Base-by-base conservation (phyloP, 1,140 invertebrate species). In the Drosophila paulistorum region DNA sequence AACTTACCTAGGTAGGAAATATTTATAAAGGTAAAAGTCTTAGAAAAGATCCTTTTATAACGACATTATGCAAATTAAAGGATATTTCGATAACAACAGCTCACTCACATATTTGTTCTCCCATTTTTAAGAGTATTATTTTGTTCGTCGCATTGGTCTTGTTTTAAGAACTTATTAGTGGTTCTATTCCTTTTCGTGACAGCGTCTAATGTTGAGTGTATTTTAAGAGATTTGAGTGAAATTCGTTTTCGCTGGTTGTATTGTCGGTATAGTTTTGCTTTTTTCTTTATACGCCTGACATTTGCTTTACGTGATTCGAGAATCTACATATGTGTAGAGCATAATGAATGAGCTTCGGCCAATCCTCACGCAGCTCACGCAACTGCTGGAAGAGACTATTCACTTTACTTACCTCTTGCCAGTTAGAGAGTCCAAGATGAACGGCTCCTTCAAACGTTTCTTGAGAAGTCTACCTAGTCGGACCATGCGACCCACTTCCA, bases 401-500 rank as follows among this genome's bases (percentile, higher is more conserved):
- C 17, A 9, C 39, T 30, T 9, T 33, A 87, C 90, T 75, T 45
- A 91, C 90, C 90, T 91, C 57, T 90, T 91, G 58, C 90, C 90
- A 1, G 90, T 91, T 10, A 74, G 66, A 5, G 87, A 79, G 64
- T 92, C 86, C 58, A 92, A 77, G 77, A 93, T 92, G 55, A 95
- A 92, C 7, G 95, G 94, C 73, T 96, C 95, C 71, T 94, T 94
- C 14, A 96, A 92, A 42, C 96, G 93, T 10, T 95, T 94, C 81
- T 94, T 94, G 5, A 96, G 92, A 35, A 96, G 93, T 55, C 95
- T 92, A 13, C 96, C 96, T 11, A 96, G 92, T 17, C 96, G 93
- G 9, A 96, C 94, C 93, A 96, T 96, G 62, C 96, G 93, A 26
- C 95, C 96, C 61, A 96, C 94, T 83, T 96, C 95, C 13, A 95